Evolutionary conservation across 2,888 invertebrate species (phyloP), one percentile per base, ranked within the genome.

Genomic region (Autographa gamma): DNA sequence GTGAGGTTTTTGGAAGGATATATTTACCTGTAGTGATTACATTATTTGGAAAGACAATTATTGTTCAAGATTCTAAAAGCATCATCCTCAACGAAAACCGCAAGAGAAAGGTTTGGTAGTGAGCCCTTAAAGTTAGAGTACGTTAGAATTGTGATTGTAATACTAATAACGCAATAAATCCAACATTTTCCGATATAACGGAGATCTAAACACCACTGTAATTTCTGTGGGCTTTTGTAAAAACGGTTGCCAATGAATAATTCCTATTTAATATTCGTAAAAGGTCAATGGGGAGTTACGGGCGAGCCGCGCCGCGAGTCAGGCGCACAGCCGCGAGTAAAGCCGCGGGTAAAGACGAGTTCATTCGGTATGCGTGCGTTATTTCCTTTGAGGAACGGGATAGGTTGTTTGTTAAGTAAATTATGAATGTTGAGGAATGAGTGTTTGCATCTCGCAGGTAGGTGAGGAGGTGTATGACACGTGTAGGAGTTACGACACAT

Each of bases 361-460:
- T 32, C n/a, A 9, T 59, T 59, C 32, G 16, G 32, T 32, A 31
- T 59, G 16, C 32, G 59, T 54, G 16, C 25, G 59, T 32, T 59
- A 61, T 66, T 65, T 66, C 54, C 61, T 66, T 71, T 62, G 32
- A 59, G 54, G 4, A 19, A 54, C 18, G 54, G 13, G 63, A 60
- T 63, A 65, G 58, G 52, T 61, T 41, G 52, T 19, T 52, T 67
- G 60, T 52, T 32, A 7, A 61, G 41, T 64, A 58, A n/a, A 63
- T 54, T 34, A n/a, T 19, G 52, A 13, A 56, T 60, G 60, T 54
- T 54, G 32, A 38, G 64, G 54, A 54, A 54, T 48, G 48, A 48
- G n/a, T 14, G 14, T 48, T 48, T n/a, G 48, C 11, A 11, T 7
- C 11, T 11, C 11, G 38, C 11, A 5, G n/a, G 48, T 8, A n/a